phyloP scores from a whole-genome alignment of 2,113 vertebrate species.

The Semicossyphus pulcher region DNA sequence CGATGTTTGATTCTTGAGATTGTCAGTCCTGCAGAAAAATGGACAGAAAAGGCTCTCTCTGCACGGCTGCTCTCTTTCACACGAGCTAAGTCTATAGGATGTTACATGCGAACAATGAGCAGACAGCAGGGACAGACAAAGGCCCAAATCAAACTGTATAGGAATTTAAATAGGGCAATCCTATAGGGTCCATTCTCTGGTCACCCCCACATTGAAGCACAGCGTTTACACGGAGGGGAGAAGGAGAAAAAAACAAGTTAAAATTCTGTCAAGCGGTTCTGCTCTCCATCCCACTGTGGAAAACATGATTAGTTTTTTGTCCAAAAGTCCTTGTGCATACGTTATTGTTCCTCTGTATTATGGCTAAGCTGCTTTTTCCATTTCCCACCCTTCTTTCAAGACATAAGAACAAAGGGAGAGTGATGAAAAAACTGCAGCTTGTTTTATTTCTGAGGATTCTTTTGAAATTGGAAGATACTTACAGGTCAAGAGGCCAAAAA shows the following conservation, averaged over 20 bases:
- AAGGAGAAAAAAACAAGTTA: conserved; percentile 29
- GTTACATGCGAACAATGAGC: conserved; percentile 41
- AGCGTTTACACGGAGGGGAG: conserved; percentile 44
- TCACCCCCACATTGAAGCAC: conserved; percentile 45
- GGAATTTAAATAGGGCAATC: conserved; percentile 64
- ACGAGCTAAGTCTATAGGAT: conserved; percentile 20
- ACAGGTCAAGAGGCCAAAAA: neutral
- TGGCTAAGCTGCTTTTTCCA: conserved; percentile 59
- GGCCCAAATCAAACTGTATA: conserved; percentile 42
- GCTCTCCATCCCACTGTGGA: conserved; percentile 73
- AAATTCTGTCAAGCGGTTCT: conserved; percentile 67
- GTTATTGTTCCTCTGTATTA: conserved; percentile 67
- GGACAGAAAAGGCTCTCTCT: neutral
- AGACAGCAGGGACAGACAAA: conserved; percentile 46
- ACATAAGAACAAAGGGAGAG: conserved; percentile 56
- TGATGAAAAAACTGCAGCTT: conserved; percentile 45
- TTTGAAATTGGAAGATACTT: conserved; percentile 11
- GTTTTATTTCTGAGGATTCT: conserved; percentile 27
- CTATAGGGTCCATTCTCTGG: conserved; percentile 61
- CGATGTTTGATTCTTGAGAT: conserved; percentile 31
- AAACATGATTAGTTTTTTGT: conserved; percentile 83
- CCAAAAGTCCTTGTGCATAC: conserved; percentile 70
- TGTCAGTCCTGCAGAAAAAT: conserved; percentile 17
- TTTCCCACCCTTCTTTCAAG: conserved; percentile 56
- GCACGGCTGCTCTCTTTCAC: conserved; percentile 27